These are phyloP conservation scores for Maconellicoccus hirsutus DNA, from an alignment of 1,140 invertebrate genomes.

Conservation along the genomic window DNA sequence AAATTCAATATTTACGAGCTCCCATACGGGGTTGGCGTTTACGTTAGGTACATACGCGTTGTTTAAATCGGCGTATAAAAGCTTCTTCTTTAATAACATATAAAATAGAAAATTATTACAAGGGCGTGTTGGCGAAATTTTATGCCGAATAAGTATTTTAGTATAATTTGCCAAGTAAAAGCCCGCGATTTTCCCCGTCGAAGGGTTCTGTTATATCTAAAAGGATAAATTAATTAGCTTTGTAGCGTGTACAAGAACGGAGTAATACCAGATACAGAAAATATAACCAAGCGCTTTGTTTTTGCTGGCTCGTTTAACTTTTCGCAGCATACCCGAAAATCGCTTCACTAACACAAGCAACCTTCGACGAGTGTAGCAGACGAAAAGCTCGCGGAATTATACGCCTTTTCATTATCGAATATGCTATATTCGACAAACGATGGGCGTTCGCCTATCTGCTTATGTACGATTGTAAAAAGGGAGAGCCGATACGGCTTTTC, in stretches of 20 bases:
- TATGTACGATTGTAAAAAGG: too few relatives aligned
- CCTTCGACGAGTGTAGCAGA: too few relatives aligned
- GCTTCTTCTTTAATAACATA: conserved; percentile 1
- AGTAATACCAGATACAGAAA: neutral
- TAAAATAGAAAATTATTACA: neutral
- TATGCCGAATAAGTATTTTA: conserved; percentile 9
- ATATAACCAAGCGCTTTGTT: neutral
- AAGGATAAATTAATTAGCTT: conserved; percentile 6
- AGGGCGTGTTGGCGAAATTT: conserved; percentile 4
- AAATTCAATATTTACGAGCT: too few relatives aligned
- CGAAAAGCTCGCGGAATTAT: neutral
- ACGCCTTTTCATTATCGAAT: conserved; percentile 8
- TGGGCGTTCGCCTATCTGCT: too few relatives aligned
- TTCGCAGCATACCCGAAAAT: neutral
- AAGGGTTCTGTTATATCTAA: neutral
- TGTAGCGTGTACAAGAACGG: neutral
- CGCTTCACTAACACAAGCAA: too few relatives aligned
- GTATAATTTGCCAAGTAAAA: neutral
- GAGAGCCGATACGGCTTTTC: too few relatives aligned
- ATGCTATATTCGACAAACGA: neutral
- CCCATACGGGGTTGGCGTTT: too few relatives aligned
- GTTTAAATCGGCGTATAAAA: neutral
- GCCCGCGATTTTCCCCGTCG: too few relatives aligned
- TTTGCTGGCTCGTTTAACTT: conserved; percentile 7
- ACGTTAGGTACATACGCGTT: too few relatives aligned